Evolutionary conservation across 2,797 vertebrate species (phyloP).

Genomic region (Hippocampus kuda): DNA sequence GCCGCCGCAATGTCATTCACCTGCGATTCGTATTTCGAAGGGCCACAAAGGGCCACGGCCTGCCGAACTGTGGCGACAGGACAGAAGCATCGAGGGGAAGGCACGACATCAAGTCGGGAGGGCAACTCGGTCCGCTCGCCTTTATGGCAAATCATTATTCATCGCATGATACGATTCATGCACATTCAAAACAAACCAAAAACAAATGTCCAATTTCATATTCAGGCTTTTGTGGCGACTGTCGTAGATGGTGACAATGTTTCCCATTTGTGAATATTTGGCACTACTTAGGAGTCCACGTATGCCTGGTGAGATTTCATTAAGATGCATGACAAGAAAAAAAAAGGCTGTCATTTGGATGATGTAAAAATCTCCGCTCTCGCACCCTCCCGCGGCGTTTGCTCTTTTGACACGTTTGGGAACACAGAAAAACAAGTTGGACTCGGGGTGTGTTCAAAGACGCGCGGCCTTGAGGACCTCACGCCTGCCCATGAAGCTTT

Average conservation of each 20-base stretch:
- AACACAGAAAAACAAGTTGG: not conserved
- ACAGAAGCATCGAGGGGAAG: not conserved
- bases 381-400: not conserved
- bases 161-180: conserved; percentile 8
- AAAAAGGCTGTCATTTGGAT: conserved; percentile 20
- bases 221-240: conserved; percentile 7
- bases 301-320: conserved; percentile 30
- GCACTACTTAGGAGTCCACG: conserved; percentile 23
- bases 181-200: conserved; percentile 2
- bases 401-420: not conserved
- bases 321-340: conserved; percentile 20
- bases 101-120: conserved; percentile 7
- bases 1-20: not conserved
- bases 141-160: not conserved
- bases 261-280: conserved; percentile 30
- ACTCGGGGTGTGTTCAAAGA: too few species aligned
- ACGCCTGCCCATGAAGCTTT: conserved; percentile 51
- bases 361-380: not conserved
- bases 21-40: not conserved
- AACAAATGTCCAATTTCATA: conserved; percentile 15
- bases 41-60: not conserved
- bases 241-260: conserved; percentile 18
- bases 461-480: conserved; percentile 19
- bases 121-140: not conserved
- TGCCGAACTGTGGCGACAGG: conserved; percentile 5